A percentile compares a stretch with the other conserved stretches of the same genome.
Conservation (phyloP, 2,797 vertebrate genomes). For the Characodon lateralis region DNA sequence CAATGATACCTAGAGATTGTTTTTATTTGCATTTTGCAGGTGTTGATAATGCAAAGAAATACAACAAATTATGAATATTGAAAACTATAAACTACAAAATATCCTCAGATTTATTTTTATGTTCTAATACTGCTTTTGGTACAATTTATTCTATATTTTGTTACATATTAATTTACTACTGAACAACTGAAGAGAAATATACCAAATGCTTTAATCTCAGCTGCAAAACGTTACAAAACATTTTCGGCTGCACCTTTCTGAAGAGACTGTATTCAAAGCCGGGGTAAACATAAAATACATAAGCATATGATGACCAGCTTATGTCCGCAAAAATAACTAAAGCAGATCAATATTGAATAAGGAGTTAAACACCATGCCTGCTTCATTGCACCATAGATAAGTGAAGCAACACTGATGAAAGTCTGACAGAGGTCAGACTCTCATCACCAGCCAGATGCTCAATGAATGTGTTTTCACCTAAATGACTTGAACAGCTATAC, state of each 20-base stretch:
- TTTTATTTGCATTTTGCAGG: neutral
- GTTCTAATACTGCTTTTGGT: slow-evolving; percentile 3
- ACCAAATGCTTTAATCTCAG: neutral
- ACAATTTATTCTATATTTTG: slow-evolving; percentile 28
- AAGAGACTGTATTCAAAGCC: slow-evolving; percentile 10
- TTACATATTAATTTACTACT: slow-evolving; percentile 6
- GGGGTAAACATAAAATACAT: neutral
- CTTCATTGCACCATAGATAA: slow-evolving; percentile 30
- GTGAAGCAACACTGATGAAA: slow-evolving; percentile 15
- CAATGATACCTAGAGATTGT: too few relatives aligned
- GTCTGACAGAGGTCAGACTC: slow-evolving; percentile 42
- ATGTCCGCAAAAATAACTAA: neutral
- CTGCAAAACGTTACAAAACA: neutral
- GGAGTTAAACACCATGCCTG: slow-evolving; percentile 27
- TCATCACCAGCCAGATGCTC: slow-evolving; percentile 45
- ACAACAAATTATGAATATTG: neutral
- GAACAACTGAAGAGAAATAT: neutral
- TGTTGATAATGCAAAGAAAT: neutral
- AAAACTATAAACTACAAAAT: neutral
- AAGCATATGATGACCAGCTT: neutral
- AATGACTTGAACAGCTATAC: slow-evolving; percentile 15
- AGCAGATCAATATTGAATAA: slow-evolving; percentile 9
- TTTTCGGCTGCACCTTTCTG: slow-evolving; percentile 4
- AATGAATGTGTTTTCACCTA: slow-evolving; percentile 27
- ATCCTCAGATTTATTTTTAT: neutral